phyloP scores from a whole-genome alignment of 2,797 vertebrate species.

The Eospalax fontanierii region DNA sequence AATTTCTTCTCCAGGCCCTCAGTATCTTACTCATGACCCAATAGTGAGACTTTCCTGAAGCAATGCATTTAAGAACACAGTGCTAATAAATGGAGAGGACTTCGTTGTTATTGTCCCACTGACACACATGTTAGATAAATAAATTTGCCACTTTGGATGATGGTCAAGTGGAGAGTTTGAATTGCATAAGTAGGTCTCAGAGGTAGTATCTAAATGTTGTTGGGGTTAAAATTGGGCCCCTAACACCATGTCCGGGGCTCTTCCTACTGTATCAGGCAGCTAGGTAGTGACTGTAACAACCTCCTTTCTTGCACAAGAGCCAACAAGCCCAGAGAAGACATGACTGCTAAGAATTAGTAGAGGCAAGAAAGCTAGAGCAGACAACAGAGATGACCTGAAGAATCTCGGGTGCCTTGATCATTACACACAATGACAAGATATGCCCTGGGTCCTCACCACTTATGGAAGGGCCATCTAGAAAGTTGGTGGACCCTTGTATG shows the following conservation, averaged over 20 bases:
- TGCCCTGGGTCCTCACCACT: neutral
- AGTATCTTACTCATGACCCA: neutral
- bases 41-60: neutral
- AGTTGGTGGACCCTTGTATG: too few relatives aligned
- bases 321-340: neutral
- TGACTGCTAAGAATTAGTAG: slow-evolving; percentile 51
- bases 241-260: neutral
- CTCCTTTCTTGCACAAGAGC: neutral
- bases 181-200: neutral
- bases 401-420: neutral
- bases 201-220: neutral
- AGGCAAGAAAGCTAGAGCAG: slow-evolving; percentile 1
- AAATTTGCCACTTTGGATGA: neutral
- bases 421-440: neutral
- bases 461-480: neutral
- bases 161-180: neutral
- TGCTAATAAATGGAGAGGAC: neutral
- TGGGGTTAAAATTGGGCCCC: neutral
- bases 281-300: neutral
- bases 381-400: neutral
- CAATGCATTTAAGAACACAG: neutral
- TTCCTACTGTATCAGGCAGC: slow-evolving; percentile 30
- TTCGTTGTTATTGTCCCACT: neutral
- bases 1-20: neutral
- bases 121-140: neutral